Evolutionary conservation across 2,797 vertebrate species (phyloP).

Genomic region (Cossypha polioptera): DNA sequence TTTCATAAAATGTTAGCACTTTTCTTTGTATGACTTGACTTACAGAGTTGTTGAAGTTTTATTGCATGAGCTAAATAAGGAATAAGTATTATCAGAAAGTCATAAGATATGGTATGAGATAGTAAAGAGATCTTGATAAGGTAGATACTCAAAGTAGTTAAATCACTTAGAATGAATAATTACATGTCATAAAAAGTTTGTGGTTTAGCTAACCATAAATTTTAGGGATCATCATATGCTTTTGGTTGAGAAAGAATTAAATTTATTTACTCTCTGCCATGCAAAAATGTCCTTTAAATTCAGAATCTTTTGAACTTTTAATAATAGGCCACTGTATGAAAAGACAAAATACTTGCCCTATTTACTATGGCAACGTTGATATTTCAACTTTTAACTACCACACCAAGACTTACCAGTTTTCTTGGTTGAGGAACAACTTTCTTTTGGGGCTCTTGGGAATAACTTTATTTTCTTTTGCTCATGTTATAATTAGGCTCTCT

Average conservation of each 20-base stretch:
- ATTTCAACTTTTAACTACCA: neutral
- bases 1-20: neutral
- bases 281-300: neutral
- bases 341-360: neutral
- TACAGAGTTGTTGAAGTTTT: neutral
- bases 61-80: neutral
- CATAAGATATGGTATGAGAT: neutral
- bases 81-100: neutral
- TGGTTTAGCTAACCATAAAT: neutral
- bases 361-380: neutral
- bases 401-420: neutral
- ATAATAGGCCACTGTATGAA: neutral
- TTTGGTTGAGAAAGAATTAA: neutral
- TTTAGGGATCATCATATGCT: neutral
- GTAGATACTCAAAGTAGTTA: neutral
- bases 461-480: constrained; percentile 22
- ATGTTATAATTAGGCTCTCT: neutral
- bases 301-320: neutral
- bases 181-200: neutral
- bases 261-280: neutral
- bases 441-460: neutral
- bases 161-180: neutral
- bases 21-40: neutral
- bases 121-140: neutral
- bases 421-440: neutral